phyloP scores from a whole-genome alignment of 2,797 vertebrate species.

The Tamandua tetradactyla region DNA sequence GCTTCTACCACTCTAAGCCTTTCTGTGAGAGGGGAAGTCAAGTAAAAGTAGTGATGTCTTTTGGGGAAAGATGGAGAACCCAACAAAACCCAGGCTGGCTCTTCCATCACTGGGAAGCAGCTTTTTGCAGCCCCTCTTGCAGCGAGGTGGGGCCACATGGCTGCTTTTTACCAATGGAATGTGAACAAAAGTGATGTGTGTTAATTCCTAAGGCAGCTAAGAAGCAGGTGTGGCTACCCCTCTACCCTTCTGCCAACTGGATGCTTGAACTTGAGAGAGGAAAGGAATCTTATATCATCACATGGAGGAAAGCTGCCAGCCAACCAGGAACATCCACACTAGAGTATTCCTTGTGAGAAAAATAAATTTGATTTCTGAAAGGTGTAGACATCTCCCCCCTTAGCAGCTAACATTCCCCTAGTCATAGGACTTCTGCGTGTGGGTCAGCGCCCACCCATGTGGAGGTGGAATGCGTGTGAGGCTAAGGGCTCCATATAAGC shows the following conservation, averaged over 20 bases:
- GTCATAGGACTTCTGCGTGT: not conserved
- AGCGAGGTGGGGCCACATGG: not conserved
- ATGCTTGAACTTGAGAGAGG: not conserved
- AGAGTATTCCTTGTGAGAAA: not conserved
- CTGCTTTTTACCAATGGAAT: not conserved
- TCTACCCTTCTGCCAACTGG: not conserved
- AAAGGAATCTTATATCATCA: not conserved
- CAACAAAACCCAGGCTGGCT: not conserved
- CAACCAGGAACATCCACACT: not conserved
- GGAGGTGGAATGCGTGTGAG: not conserved
- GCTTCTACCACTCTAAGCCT: not conserved
- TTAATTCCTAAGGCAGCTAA: not conserved
- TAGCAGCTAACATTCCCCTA: not conserved
- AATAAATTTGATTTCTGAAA: not conserved
- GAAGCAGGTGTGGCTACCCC: not conserved
- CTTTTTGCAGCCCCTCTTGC: not conserved
- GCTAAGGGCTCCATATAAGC: not conserved
- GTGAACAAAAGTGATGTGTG: not conserved
- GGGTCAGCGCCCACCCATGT: not conserved
- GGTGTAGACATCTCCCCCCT: not conserved
- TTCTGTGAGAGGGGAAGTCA: not conserved
- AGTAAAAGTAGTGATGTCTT: not conserved
- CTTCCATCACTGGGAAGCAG: not conserved
- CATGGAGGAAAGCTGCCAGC: not conserved
- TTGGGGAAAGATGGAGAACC: not conserved